phyloP scores from a whole-genome alignment of 2,797 vertebrate species.

The Phalloptychus januarius region DNA sequence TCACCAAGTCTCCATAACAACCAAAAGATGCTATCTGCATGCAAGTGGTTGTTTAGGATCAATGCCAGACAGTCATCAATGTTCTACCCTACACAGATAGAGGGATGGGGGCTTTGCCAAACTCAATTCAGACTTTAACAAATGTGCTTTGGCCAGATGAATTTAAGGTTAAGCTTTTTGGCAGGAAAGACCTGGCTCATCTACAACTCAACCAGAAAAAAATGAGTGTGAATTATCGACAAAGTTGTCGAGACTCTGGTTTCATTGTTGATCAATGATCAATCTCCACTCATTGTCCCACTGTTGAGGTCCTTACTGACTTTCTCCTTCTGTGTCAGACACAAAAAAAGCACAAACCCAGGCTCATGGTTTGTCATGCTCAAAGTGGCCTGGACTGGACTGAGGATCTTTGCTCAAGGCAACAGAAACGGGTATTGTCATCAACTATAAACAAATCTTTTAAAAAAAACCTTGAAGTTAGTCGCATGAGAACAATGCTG shows the following conservation, averaged over 20 bases:
- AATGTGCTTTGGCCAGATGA: not conserved
- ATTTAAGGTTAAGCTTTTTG: not conserved
- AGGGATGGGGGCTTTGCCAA: not conserved
- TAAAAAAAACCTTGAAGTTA: not conserved
- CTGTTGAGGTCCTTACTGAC: slow-evolving; percentile 42
- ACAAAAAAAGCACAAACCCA: slow-evolving; percentile 17
- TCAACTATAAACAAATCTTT: slow-evolving; percentile 7
- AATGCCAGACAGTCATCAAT: not conserved
- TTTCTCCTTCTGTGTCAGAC: slow-evolving; percentile 41
- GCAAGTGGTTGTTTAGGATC: not conserved
- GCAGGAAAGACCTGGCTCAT: slow-evolving; percentile 8
- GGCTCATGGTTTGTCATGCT: slow-evolving; percentile 21
- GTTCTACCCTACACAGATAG: not conserved
- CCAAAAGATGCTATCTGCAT: not conserved
- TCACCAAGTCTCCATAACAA: not conserved
- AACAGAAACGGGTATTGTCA: not conserved
- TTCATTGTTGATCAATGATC: slow-evolving; percentile 64
- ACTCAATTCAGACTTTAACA: not conserved
- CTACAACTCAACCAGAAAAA: slow-evolving; percentile 31
- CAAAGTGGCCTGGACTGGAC: slow-evolving; percentile 25
- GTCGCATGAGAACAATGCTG: slow-evolving; percentile 14
- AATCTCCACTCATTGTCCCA: slow-evolving; percentile 48
- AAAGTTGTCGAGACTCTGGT: slow-evolving; percentile 56
- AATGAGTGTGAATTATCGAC: slow-evolving; percentile 48
- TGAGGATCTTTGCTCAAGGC: slow-evolving; percentile 9